Evolutionary conservation across 2,888 invertebrate genomes (phyloP).

Genomic region (Tridacna crocea): DNA sequence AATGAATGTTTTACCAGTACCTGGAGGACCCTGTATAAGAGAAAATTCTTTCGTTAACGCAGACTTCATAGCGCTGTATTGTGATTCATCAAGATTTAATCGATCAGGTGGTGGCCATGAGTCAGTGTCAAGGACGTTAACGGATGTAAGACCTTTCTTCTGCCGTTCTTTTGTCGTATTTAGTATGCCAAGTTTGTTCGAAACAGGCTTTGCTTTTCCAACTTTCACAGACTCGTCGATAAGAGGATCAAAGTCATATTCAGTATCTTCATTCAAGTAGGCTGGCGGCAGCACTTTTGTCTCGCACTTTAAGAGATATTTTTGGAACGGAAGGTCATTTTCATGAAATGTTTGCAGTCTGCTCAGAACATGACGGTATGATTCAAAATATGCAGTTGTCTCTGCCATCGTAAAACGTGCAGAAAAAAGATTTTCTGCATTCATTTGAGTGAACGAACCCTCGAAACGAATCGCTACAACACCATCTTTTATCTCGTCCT

Average conservation of each 20-base stretch:
- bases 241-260: slow-evolving; percentile 18
- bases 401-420: slow-evolving; percentile 88
- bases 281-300: slow-evolving; percentile 55
- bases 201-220: background rate
- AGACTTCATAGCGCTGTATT: slow-evolving; percentile 74
- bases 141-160: background rate
- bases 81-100: slow-evolving; percentile 77
- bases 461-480: slow-evolving; percentile 63
- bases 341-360: slow-evolving; percentile 87
- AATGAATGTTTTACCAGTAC: slow-evolving; percentile 93
- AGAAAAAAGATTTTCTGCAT: slow-evolving; percentile 39
- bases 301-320: slow-evolving; percentile 65
- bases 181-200: background rate
- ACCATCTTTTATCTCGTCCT: slow-evolving; percentile 60
- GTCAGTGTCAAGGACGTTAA: slow-evolving; percentile 7
- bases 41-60: slow-evolving; percentile 80
- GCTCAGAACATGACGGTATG: slow-evolving; percentile 90
- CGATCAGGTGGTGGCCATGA: slow-evolving; percentile 75
- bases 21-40: slow-evolving; percentile 89
- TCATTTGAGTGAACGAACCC: background rate
- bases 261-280: slow-evolving; percentile 48
- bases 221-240: background rate
- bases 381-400: slow-evolving; percentile 92
- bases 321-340: slow-evolving; percentile 67
- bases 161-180: background rate